Evolutionary conservation across 2,797 vertebrate genomes (phyloP).

Genomic region (Acipenser transmontanus): DNA sequence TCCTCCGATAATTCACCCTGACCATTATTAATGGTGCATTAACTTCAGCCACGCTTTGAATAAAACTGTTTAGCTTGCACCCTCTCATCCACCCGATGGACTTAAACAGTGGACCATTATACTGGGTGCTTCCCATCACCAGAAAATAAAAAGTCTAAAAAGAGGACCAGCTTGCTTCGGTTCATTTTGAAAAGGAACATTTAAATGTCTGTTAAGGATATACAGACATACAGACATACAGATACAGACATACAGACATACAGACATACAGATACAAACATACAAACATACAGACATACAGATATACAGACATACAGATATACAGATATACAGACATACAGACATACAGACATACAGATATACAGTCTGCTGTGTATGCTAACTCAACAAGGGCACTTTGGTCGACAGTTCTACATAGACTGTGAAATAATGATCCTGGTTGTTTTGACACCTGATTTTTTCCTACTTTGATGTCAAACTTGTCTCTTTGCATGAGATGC

Average conservation of each 20-base stretch:
- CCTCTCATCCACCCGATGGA: slow-evolving; percentile 34
- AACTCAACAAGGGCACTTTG: too few species aligned
- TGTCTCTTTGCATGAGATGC: slow-evolving; percentile 28
- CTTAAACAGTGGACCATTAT: slow-evolving; percentile 49
- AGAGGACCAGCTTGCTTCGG: slow-evolving; percentile 31
- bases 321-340: slow-evolving; percentile 14
- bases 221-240: slow-evolving; percentile 16
- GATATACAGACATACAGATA: background rate
- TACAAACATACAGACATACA: slow-evolving; percentile 13
- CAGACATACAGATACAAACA: slow-evolving; percentile 2
- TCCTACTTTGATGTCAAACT: slow-evolving; percentile 31
- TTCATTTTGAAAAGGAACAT: slow-evolving; percentile 33
- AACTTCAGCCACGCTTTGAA: slow-evolving; percentile 50
- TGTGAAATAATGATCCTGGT: slow-evolving; percentile 34
- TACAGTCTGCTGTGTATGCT: too few species aligned
- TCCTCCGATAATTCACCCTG: slow-evolving; percentile 44
- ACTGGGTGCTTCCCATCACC: slow-evolving; percentile 31
- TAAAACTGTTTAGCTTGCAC: slow-evolving; percentile 42
- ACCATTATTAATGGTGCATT: slow-evolving; percentile 63
- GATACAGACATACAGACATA: slow-evolving; percentile 10
- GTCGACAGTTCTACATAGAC: too few species aligned
- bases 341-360: slow-evolving; percentile 28
- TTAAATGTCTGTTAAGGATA: slow-evolving; percentile 24
- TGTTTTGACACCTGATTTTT: slow-evolving; percentile 31
- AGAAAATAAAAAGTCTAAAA: slow-evolving; percentile 37